phyloP scores from a whole-genome alignment of 2,888 invertebrate genomes.

The Lottia scabra region DNA sequence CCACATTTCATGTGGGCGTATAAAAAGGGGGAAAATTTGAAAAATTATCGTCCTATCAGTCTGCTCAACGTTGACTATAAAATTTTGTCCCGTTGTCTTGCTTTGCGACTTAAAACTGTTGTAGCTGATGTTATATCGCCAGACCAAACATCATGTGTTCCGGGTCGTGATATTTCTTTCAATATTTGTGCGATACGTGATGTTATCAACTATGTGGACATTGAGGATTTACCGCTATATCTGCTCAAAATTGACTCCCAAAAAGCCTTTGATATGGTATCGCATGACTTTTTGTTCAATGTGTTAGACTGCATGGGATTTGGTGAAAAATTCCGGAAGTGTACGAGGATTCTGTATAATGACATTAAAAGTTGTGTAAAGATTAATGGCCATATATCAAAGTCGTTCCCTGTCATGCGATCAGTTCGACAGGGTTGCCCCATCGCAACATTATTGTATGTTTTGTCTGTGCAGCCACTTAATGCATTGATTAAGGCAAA shows the following conservation, averaged over 20 bases:
- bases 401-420: constrained; percentile 8
- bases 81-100: constrained; percentile 35
- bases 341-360: constrained; percentile 37
- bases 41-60: constrained; percentile 40
- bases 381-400: constrained; percentile 33
- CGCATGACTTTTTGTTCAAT: constrained; percentile 33
- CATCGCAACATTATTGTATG: background rate
- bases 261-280: constrained; percentile 43
- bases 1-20: too few species aligned
- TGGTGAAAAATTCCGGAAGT: constrained; percentile 30
- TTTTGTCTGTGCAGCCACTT: background rate
- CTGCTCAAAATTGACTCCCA: constrained; percentile 41
- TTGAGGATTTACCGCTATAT: constrained; percentile 28
- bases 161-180: constrained; percentile 37
- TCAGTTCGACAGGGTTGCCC: background rate
- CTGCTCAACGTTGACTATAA: constrained; percentile 40
- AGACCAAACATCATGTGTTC: constrained; percentile 39
- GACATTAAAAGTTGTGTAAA: constrained; percentile 32
- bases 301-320: constrained; percentile 36
- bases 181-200: constrained; percentile 36
- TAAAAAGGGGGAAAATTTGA: constrained; percentile 27
- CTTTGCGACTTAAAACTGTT: constrained; percentile 29
- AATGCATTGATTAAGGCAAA: background rate
- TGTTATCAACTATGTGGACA: constrained; percentile 34
- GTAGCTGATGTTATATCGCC: constrained; percentile 27